Evolutionary conservation across 2,113 vertebrate species (phyloP), one percentile per base, ranked within the genome.

Genomic region (Zosterops japonicus): DNA sequence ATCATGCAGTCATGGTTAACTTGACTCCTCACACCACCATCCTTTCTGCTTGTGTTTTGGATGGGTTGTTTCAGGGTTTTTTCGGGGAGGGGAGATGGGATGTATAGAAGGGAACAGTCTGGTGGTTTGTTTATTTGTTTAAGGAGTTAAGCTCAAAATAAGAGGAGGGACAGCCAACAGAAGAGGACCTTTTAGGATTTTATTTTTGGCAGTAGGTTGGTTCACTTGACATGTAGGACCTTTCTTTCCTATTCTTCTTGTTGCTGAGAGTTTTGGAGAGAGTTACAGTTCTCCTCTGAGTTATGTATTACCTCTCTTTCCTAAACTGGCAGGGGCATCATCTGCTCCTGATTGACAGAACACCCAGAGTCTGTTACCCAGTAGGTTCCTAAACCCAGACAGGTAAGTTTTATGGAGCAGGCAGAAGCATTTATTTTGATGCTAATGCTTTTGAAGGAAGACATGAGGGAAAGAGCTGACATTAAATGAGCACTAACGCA

Each of bases 11-110:
- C 33, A 23, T 65, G 36, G 50, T 50, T 86, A 69, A 72, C 67
- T 77, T 77, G 46, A n/a, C 23, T 83, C 29, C 44, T 93, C 6
- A 5, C 46, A 24, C 12, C 49, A 52, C 44, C 11, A 6, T 39
- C 23, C 20, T 57, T 81, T 50, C 33, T 46, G 7, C 28, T 74
- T 72, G 21, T 33, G 41, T 65, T 71, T 64, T 50, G 33, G 5
- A 44, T 76, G 24, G 14, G 13, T 28, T 84, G 23, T 57, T 61
- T 57, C 31, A 11, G 21, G 25, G 8, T 2, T 47, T 70, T 41
- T 14, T 2, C 8, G 2, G 24, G 61, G 5, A 42, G 6, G 11
- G 25, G 14, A 83, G 35, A 50, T 0, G 0, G 56, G 25, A 14
- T 74, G 29, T 5, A 7, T 36, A 29, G 74, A 70, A 57, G 21